These are phyloP conservation scores for Micronycteris hirsuta DNA, from an alignment of 2,113 vertebrate species.

Conservation along the genomic window DNA sequence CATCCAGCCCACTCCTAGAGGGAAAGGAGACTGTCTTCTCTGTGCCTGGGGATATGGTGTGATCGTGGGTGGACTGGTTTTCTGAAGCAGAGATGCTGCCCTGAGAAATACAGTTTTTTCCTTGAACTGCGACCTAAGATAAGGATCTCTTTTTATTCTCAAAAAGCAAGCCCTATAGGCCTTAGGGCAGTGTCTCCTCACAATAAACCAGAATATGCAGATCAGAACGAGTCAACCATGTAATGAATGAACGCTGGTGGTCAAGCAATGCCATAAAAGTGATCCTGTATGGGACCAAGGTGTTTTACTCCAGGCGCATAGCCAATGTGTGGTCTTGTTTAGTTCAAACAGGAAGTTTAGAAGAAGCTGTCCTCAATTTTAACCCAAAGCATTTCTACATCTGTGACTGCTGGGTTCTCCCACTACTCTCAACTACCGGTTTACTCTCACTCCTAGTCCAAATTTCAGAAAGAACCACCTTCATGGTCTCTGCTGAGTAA, in stretches of 20 bases:
- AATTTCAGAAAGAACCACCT: background rate
- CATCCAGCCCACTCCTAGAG: too few relatives aligned
- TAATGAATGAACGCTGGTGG: conserved; percentile 39
- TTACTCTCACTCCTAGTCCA: background rate
- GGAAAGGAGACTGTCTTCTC: background rate
- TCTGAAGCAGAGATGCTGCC: background rate
- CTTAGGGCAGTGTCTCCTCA: background rate
- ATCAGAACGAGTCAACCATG: background rate
- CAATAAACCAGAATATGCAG: background rate
- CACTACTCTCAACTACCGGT: background rate
- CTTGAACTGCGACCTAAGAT: background rate
- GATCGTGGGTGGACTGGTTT: background rate
- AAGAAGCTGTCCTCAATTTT: background rate
- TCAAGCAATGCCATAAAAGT: background rate
- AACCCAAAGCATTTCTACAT: background rate
- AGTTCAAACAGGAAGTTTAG: background rate
- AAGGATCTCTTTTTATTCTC: background rate
- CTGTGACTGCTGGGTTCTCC: background rate
- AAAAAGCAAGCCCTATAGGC: background rate
- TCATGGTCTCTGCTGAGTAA: background rate
- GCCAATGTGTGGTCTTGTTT: background rate
- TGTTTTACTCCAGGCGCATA: background rate
- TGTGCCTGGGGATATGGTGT: background rate
- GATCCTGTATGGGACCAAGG: background rate
- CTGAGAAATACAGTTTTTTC: background rate